These are phyloP conservation scores for Misgurnus mizolepis DNA, from an alignment of 2,113 vertebrate species.

Conservation along the genomic window DNA sequence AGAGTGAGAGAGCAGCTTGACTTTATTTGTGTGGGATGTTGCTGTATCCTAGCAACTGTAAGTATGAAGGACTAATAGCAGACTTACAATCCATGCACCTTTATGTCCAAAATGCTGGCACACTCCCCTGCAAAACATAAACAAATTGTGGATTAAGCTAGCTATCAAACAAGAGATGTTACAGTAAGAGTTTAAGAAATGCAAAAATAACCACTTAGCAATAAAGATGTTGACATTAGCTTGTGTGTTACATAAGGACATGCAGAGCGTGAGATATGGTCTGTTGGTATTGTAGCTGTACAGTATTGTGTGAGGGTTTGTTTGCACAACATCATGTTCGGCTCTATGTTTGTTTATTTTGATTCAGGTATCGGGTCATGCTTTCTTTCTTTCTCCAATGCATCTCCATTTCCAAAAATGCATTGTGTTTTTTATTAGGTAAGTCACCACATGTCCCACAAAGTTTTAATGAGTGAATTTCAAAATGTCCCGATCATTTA, in stretches of 20 bases:
- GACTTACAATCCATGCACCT: neutral
- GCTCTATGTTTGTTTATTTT: neutral
- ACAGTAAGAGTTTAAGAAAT: neutral
- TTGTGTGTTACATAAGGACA: constrained; percentile 4
- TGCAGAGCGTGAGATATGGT: neutral
- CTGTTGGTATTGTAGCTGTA: neutral
- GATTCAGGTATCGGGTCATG: neutral
- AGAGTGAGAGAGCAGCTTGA: constrained; percentile 10
- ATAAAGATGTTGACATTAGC: constrained; percentile 2
- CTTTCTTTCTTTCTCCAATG: neutral
- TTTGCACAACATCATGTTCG: neutral
- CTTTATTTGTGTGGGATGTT: constrained; percentile 31
- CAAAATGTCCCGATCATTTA: neutral
- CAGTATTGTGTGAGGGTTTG: neutral
- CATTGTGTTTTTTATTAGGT: constrained; percentile 33
- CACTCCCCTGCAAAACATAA: constrained; percentile 11
- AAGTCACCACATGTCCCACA: constrained; percentile 24
- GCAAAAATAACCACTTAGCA: neutral
- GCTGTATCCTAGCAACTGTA: constrained; percentile 46
- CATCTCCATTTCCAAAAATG: constrained; percentile 14
- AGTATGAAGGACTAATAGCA: constrained; percentile 34
- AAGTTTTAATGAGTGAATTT: constrained; percentile 17
- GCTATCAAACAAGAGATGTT: neutral
- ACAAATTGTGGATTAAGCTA: neutral
- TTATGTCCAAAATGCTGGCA: neutral